Evolutionary conservation across 2,113 vertebrate genomes (phyloP).

Genomic region (Prinia subflava): DNA sequence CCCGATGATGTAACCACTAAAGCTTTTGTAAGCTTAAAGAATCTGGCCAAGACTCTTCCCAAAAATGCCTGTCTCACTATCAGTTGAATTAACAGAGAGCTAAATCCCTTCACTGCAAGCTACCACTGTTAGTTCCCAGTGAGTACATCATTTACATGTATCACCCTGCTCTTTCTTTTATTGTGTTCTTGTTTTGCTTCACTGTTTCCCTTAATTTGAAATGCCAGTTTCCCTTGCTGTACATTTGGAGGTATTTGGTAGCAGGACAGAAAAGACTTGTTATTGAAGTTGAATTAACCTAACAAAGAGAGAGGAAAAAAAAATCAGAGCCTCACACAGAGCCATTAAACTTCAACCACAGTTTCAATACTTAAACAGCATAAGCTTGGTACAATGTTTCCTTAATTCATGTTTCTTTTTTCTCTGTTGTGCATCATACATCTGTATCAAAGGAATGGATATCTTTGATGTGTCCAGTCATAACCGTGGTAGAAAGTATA

Average conservation of each 20-base stretch:
- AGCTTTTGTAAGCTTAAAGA: slow-evolving; percentile 14
- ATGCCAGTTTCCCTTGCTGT: slow-evolving; percentile 36
- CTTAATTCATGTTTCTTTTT: not conserved
- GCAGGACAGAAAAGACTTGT: slow-evolving; percentile 53
- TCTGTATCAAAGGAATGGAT: not conserved
- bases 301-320: slow-evolving; percentile 34
- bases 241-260: slow-evolving; percentile 31
- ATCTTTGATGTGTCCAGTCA: not conserved
- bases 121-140: slow-evolving; percentile 41
- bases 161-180: slow-evolving; percentile 10
- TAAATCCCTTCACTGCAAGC: slow-evolving; percentile 30
- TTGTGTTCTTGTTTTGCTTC: slow-evolving; percentile 29
- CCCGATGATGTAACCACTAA: not conserved
- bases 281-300: slow-evolving; percentile 62
- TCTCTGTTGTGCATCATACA: not conserved
- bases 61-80: not conserved
- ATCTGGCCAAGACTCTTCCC: not conserved
- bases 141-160: slow-evolving; percentile 66
- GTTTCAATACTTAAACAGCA: not conserved
- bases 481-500: not conserved
- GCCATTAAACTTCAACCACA: slow-evolving; percentile 2
- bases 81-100: slow-evolving; percentile 28
- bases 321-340: slow-evolving; percentile 20
- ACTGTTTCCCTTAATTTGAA: slow-evolving; percentile 36
- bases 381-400: not conserved